Conservation (phyloP, 2,797 vertebrate species). For the Delichon dasypus region DNA sequence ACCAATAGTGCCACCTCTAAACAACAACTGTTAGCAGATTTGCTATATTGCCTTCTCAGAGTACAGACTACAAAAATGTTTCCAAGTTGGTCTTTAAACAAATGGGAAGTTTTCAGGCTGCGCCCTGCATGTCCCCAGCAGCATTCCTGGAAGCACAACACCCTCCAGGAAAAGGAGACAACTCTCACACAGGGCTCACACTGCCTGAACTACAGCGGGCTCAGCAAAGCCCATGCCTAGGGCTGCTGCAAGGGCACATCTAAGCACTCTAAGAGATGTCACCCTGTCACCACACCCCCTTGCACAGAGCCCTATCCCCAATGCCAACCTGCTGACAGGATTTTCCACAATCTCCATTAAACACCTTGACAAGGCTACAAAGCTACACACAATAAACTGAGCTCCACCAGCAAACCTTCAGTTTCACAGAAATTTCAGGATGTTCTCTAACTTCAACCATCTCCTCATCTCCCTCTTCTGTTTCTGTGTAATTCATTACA, state of each 20-base stretch:
- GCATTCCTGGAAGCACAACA: neutral
- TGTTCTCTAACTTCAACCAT: neutral
- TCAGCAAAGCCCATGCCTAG: rapidly evolving
- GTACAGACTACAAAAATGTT: neutral
- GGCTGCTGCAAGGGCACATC: neutral
- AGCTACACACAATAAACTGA: rapidly evolving
- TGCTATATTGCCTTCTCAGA: neutral
- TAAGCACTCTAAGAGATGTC: neutral
- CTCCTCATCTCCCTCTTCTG: neutral
- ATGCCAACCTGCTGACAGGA: neutral
- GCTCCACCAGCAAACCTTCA: neutral
- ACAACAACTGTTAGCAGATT: neutral
- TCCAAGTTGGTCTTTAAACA: neutral
- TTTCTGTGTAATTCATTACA: neutral
- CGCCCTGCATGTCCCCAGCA: neutral
- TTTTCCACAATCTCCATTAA: neutral
- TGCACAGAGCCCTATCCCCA: neutral
- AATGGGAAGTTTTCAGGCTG: neutral
- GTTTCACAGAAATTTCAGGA: neutral
- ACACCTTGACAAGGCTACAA: neutral
- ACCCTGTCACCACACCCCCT: neutral
- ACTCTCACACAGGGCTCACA: rapidly evolving
- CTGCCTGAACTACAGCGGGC: neutral
- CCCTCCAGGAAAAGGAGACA: neutral
- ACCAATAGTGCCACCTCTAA: neutral